Evolutionary conservation across 2,888 invertebrate genomes (phyloP), one percentile per base, ranked within the genome.

Genomic region (Cheiracanthium punctorium): DNA sequence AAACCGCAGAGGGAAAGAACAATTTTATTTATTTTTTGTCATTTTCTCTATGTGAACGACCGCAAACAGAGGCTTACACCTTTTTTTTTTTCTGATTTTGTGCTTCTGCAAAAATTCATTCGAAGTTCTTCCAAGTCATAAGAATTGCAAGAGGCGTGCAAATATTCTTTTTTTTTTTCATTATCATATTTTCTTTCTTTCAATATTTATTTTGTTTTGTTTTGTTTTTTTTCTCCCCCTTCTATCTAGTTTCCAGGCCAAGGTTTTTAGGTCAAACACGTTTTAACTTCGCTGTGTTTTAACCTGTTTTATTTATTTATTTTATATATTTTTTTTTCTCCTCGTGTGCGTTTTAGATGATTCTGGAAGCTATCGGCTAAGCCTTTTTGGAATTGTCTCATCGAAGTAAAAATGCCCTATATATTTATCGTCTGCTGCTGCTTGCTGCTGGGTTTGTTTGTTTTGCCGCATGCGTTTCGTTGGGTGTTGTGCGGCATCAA

Each of bases 241-340:
- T n/a, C n/a, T n/a, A n/a, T 69, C 17, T 20, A 73, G 82, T 85
- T 85, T 74, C 70, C 79, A 79, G 84, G 84, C 84, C 84, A 85
- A 85, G 84, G 84, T 85, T 85, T 85, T 80, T 79, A 32, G 84
- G 84, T 85, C 84, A 79, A 73, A 74, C 79, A 85, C 79, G 84
- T 85, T 85, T 58, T 67, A 33, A 69, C 30, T 67, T 37, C 10
- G 37, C 37, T 72, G 73, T 37, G 67, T 58, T 73, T 72, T 73
- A 65, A 73, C 72, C 65, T 43, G 70, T 32, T 20, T n/a, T n/a
- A n/a, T n/a, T n/a, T n/a, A n/a, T n/a, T n/a, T n/a, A n/a, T n/a
- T n/a, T n/a, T n/a, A n/a, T n/a, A n/a, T n/a, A n/a, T n/a, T n/a
- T 73, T 20, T 67, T 48, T 33, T 64, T 52, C 65, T 28, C 17